Conservation (phyloP, 2,888 invertebrate species). For the Branchipolynoe longqiensis region DNA sequence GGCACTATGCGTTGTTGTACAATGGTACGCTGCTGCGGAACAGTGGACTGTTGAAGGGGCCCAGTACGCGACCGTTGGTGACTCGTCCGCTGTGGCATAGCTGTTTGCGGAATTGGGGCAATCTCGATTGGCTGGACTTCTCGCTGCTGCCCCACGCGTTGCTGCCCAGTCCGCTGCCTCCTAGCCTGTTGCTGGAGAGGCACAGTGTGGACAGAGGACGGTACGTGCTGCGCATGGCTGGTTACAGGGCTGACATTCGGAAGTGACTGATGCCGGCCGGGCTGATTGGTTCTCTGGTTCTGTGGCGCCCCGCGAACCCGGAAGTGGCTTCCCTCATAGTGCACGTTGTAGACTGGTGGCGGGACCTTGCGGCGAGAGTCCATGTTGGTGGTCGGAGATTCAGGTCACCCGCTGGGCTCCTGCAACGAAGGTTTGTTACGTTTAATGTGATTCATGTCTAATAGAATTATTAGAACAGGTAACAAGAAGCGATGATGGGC, state of each 20-base stretch:
- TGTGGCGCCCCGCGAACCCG: background rate
- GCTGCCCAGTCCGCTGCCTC: background rate
- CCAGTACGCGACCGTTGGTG: no score
- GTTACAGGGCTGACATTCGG: background rate
- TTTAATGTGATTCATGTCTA: no score
- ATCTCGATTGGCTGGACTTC: no score
- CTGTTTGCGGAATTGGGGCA: no score
- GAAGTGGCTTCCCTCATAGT: background rate
- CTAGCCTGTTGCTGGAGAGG: background rate
- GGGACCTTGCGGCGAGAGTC: background rate
- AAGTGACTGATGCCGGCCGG: background rate
- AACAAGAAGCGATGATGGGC: no score
- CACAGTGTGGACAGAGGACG: background rate
- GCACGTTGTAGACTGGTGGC: background rate
- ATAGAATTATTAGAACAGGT: no score
- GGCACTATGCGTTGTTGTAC: no score
- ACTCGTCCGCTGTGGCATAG: no score
- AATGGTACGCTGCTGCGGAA: no score
- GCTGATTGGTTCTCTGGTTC: background rate
- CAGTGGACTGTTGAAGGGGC: no score
- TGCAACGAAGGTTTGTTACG: background rate
- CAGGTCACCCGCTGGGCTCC: conserved; percentile 26
- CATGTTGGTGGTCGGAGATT: background rate
- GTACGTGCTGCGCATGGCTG: no score
- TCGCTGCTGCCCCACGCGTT: background rate